Conservation (phyloP, 2,888 invertebrate species). For the Sarcophaga subvicina region DNA sequence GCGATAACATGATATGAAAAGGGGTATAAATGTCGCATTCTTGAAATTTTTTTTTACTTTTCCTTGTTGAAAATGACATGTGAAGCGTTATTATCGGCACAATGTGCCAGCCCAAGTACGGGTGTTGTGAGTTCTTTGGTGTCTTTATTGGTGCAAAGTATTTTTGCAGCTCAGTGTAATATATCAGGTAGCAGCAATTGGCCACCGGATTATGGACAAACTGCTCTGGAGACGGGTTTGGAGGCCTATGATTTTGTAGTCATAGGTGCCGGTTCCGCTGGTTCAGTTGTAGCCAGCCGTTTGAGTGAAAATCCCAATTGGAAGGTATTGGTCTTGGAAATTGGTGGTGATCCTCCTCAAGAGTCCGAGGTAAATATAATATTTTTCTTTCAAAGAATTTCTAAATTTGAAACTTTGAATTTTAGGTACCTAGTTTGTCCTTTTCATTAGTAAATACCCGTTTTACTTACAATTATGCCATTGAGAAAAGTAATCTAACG, state of each 20-base stretch:
- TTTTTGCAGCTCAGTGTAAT: constrained; percentile 85
- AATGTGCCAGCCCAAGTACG: constrained; percentile 72
- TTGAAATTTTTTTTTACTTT: not conserved
- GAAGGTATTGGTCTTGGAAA: constrained; percentile 82
- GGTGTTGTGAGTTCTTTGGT: constrained; percentile 82
- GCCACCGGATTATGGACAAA: constrained; percentile 82
- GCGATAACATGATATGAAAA: not conserved
- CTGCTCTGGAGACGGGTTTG: constrained; percentile 75
- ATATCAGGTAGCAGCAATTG: constrained; percentile 83
- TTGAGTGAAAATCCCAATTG: constrained; percentile 81
- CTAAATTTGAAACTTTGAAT: not conserved
- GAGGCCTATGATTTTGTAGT: constrained; percentile 81
- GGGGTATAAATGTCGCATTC: not conserved
- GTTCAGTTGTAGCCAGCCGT: constrained; percentile 82
- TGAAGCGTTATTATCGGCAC: constrained; percentile 18
- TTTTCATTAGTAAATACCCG: constrained; percentile 73
- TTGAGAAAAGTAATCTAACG: constrained; percentile 73
- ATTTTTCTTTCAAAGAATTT: constrained; percentile 71
- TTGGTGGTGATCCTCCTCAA: constrained; percentile 82
- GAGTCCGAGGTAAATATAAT: constrained; percentile 77
- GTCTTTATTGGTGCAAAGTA: constrained; percentile 83
- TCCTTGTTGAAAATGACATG: not conserved
- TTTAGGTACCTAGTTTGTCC: constrained; percentile 74
- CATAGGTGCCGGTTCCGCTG: constrained; percentile 83
- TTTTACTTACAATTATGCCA: constrained; percentile 76